phyloP scores from a whole-genome alignment of 2,797 vertebrate species.

The Tympanoctomys barrerae region DNA sequence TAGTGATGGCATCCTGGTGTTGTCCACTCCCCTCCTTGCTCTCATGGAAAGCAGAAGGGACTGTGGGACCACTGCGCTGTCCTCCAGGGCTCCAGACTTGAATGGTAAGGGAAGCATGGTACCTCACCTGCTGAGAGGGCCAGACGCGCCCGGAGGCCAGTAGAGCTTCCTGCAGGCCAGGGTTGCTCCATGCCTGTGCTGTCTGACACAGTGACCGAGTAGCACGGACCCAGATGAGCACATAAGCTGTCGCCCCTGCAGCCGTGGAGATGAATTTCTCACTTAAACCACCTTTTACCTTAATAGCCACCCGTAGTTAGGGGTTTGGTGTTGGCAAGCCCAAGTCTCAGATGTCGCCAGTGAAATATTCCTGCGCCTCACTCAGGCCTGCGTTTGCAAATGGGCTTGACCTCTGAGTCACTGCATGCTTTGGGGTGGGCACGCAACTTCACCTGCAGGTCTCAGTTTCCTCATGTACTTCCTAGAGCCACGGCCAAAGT shows the following conservation, averaged over 20 bases:
- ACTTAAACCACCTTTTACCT: background rate
- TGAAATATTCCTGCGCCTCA: background rate
- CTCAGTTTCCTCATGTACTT: background rate
- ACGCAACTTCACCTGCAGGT: background rate
- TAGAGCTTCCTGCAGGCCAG: background rate
- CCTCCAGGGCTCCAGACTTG: too few species aligned
- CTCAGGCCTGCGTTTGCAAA: background rate
- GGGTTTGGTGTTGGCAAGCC: background rate
- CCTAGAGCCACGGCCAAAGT: background rate
- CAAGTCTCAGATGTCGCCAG: background rate
- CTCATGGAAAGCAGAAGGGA: background rate
- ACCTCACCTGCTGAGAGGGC: background rate
- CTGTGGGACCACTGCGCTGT: background rate
- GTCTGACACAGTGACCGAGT: background rate
- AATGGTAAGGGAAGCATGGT: background rate
- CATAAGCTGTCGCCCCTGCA: too few species aligned
- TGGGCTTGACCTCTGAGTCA: background rate
- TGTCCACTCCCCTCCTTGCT: accelerated
- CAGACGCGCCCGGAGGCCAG: accelerated
- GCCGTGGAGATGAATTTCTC: background rate
- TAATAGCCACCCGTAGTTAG: background rate
- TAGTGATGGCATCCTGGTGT: accelerated
- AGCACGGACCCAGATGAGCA: accelerated
- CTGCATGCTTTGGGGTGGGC: background rate
- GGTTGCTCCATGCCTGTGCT: background rate